These are phyloP conservation scores for Bucorvus abyssinicus DNA, from an alignment of 2,797 vertebrate species.

Conservation along the genomic window DNA sequence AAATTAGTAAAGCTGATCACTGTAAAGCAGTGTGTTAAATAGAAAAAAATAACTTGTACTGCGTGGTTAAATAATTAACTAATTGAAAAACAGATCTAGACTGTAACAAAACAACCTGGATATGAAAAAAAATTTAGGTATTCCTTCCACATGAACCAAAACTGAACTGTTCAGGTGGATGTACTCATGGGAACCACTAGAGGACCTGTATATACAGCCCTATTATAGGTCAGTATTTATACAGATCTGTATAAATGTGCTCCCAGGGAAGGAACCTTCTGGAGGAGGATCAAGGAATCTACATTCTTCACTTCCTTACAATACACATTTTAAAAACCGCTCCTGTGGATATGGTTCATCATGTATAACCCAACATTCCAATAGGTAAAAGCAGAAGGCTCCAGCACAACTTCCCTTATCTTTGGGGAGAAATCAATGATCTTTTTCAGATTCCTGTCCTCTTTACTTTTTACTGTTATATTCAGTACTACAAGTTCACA, in stretches of 20 bases:
- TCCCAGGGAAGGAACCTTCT: background rate
- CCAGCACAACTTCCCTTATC: background rate
- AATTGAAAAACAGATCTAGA: background rate
- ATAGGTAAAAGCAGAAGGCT: background rate
- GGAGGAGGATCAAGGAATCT: background rate
- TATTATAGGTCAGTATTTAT: background rate
- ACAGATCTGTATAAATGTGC: background rate
- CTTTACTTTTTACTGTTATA: background rate
- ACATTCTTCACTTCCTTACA: background rate
- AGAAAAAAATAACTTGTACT: background rate
- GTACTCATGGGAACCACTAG: background rate
- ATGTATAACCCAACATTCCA: background rate
- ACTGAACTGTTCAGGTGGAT: background rate
- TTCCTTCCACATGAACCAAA: background rate
- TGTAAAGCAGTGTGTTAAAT: background rate
- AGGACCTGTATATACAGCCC: background rate
- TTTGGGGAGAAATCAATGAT: background rate
- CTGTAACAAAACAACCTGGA: background rate
- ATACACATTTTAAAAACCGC: background rate
- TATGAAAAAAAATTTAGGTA: background rate
- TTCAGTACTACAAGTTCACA: background rate
- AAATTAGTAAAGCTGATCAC: background rate
- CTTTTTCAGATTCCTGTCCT: background rate
- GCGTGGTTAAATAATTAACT: background rate
- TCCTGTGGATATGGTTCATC: background rate